phyloP scores from a whole-genome alignment of 2,888 invertebrate genomes.

The Spilarctia lutea region DNA sequence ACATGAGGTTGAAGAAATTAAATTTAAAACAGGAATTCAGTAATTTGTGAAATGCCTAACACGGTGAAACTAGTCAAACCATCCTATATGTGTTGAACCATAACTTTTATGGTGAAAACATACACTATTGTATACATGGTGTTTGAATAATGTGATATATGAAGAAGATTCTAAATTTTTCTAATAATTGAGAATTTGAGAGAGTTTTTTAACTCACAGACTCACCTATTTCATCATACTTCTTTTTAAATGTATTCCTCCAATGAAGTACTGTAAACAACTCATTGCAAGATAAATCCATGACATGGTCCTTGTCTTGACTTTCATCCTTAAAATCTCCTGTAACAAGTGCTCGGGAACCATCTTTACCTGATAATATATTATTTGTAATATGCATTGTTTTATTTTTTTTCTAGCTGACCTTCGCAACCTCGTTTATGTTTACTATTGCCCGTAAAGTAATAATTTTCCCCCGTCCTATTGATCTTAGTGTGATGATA shows the following conservation, averaged over 20 bases:
- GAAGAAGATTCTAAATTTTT: too few relatives aligned
- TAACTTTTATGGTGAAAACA: not conserved
- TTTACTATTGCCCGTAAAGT: too few relatives aligned
- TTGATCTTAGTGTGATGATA: too few relatives aligned
- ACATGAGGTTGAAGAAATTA: not conserved
- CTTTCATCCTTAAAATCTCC: slow-evolving; percentile 93
- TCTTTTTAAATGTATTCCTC: slow-evolving; percentile 93
- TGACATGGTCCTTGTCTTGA: slow-evolving; percentile 91
- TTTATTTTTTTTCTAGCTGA: too few relatives aligned
- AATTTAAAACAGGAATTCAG: not conserved
- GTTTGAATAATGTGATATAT: not conserved
- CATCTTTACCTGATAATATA: slow-evolving; percentile 91
- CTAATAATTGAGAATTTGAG: not conserved
- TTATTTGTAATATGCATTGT: not conserved
- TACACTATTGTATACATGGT: not conserved
- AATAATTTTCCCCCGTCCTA: too few relatives aligned
- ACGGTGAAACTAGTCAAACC: too few relatives aligned
- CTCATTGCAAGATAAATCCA: slow-evolving; percentile 89
- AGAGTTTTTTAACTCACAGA: not conserved
- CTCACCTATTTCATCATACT: slow-evolving; percentile 92
- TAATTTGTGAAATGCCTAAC: too few relatives aligned
- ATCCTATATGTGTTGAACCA: not conserved
- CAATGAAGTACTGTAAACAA: slow-evolving; percentile 92
- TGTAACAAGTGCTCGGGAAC: slow-evolving; percentile 94
- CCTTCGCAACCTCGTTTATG: too few relatives aligned